Evolutionary conservation across 2,888 invertebrate genomes (phyloP).

Genomic region (Drosophila yooni): DNA sequence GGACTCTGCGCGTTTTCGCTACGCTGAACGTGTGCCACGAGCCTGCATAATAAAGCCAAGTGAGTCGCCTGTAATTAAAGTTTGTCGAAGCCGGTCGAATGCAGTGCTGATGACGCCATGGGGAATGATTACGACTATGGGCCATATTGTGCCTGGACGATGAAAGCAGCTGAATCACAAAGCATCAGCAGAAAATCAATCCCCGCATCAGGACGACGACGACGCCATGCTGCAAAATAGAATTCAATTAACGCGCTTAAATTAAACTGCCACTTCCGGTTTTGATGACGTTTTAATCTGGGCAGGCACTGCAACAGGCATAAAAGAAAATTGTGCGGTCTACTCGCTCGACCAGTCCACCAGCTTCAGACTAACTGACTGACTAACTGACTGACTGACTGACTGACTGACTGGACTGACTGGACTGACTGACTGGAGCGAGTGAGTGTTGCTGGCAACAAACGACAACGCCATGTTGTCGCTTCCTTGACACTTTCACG

Average conservation of each 20-base stretch:
- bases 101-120: constrained; percentile 41
- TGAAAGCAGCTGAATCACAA: constrained; percentile 32
- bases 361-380: background rate
- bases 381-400: background rate
- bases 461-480: constrained; percentile 32
- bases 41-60: constrained; percentile 62
- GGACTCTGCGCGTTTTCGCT: constrained; percentile 14
- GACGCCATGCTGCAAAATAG: constrained; percentile 65
- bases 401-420: too few relatives aligned
- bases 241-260: constrained; percentile 83
- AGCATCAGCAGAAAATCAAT: constrained; percentile 70
- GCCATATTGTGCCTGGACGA: constrained; percentile 10
- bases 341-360: constrained; percentile 4
- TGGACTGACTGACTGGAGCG: background rate
- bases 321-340: constrained; percentile 47
- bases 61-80: constrained; percentile 71
- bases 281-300: constrained; percentile 82
- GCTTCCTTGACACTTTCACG: constrained; percentile 27
- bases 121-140: constrained; percentile 35
- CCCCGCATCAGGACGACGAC: constrained; percentile 46
- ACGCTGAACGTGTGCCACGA: constrained; percentile 14
- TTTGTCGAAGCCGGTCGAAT: constrained; percentile 60
- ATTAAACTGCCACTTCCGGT: constrained; percentile 84
- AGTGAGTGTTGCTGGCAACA: constrained; percentile 45
- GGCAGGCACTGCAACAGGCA: constrained; percentile 34